Base-by-base conservation (phyloP, 2,797 vertebrate genomes). In the Arrhamphus sclerolepis region DNA sequence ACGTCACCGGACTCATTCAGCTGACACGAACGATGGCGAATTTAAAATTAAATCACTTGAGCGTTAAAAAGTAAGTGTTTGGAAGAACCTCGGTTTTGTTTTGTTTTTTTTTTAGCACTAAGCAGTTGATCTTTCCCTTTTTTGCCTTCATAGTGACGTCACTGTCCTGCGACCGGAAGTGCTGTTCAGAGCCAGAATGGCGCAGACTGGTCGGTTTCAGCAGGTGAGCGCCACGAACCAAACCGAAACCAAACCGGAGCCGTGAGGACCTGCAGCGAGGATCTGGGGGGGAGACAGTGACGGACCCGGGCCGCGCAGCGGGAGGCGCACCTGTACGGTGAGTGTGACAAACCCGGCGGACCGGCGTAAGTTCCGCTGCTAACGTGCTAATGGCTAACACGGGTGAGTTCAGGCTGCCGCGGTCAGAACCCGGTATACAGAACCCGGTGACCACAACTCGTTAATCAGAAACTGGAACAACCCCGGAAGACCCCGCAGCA, bases 101-200 rank as follows among this genome's bases (percentile, higher is more conserved):
- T 26, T 26, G 6, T 26, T 26, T 26, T 29, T 29, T 7, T 29
- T 29, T 29, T 6, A 9, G 1, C 6, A 6, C 3, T 3, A 28
- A 28, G 28, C 4, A 29, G 8, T 29, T 7, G 8, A 3, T 6
- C 3, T 29, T 29, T 29, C 28, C 1, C 6, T 1, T 1, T 1
- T 1, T 6, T 4, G 10, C 10, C 24, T 26, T 26, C 24, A 26
- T 26, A 26, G 10, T 50, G 54, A 66, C 78, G 81, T 82, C 69
- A 70, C 69, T 24, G 14, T 31, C 1, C 5, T 7, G 81, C 79
- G 80, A 66, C 86, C 53, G 77, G 73, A 75, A 74, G 62, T 50
- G 4, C 6, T 19, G 3, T 7, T 34, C 1, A 4, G 68, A 88
- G 73, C 60, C 78, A 89, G 89, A 71, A 92, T 91, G 89, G 82